Evolutionary conservation across 2,888 invertebrate species (phyloP).

Genomic region (Gymnosoma rotundatum): DNA sequence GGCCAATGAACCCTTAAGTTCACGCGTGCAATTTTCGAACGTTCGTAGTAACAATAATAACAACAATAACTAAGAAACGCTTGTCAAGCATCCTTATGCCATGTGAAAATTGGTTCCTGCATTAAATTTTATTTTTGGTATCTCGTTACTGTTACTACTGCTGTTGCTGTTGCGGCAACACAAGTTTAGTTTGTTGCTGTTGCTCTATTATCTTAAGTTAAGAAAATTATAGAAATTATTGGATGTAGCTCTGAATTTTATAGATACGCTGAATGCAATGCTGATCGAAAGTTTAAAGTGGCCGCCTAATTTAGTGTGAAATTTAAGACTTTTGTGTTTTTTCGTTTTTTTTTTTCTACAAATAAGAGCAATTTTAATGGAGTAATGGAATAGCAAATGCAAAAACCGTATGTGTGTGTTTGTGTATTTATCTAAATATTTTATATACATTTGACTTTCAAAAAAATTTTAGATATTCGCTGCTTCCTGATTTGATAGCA

Average conservation of each 20-base stretch:
- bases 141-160: constrained; percentile 49
- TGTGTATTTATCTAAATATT: background rate
- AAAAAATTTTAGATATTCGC: constrained; percentile 31
- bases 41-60: constrained; percentile 39
- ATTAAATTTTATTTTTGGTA: constrained; percentile 48
- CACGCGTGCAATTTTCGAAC: constrained; percentile 70
- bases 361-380: constrained; percentile 47
- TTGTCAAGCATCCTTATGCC: constrained; percentile 66
- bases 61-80: constrained; percentile 53
- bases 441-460: constrained; percentile 23
- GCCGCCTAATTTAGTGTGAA: constrained; percentile 70
- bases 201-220: constrained; percentile 68
- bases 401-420: constrained; percentile 1
- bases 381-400: constrained; percentile 52
- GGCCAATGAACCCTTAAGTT: constrained; percentile 71
- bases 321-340: constrained; percentile 62
- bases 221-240: constrained; percentile 71
- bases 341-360: constrained; percentile 6
- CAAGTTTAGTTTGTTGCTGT: constrained; percentile 22
- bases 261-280: constrained; percentile 60
- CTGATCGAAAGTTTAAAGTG: constrained; percentile 63
- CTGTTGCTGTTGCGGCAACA: background rate
- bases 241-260: constrained; percentile 66
- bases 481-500: constrained; percentile 62
- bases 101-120: constrained; percentile 67